phyloP scores from a whole-genome alignment of 2,113 vertebrate species.

The Eclectus roratus region DNA sequence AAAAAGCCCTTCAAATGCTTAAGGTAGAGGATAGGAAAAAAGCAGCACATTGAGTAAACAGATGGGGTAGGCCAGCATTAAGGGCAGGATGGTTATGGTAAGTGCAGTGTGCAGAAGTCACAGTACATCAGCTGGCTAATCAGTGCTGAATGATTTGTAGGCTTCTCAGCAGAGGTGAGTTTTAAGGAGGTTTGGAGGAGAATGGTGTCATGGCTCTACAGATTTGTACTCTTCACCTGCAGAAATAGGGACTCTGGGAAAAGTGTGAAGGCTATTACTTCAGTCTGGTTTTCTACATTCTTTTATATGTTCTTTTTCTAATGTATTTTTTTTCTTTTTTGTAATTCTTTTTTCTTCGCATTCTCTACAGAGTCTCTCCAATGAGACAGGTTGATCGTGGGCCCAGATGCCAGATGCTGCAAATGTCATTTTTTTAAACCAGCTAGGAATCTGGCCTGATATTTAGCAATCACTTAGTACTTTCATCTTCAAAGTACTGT shows the following conservation, averaged over 20 bases:
- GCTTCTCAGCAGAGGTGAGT: slow-evolving; percentile 19
- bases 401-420: neutral
- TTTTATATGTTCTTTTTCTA: neutral
- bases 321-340: neutral
- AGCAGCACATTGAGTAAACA: neutral
- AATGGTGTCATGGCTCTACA: neutral
- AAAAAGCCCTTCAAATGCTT: neutral
- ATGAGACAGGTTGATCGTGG: neutral
- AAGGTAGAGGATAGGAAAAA: neutral
- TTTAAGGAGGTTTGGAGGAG: slow-evolving; percentile 40
- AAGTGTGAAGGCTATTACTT: neutral
- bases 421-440: slow-evolving; percentile 38
- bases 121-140: slow-evolving; percentile 44
- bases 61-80: neutral
- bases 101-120: slow-evolving; percentile 17
- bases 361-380: neutral
- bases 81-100: neutral
- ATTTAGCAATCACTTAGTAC: slow-evolving; percentile 25
- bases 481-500: slow-evolving; percentile 59
- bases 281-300: neutral
- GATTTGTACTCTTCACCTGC: neutral
- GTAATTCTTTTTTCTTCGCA: neutral
- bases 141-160: slow-evolving; percentile 26
- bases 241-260: neutral
- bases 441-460: slow-evolving; percentile 37